Evolutionary conservation across 2,888 invertebrate genomes (phyloP).

Genomic region (Andrena flavipes): DNA sequence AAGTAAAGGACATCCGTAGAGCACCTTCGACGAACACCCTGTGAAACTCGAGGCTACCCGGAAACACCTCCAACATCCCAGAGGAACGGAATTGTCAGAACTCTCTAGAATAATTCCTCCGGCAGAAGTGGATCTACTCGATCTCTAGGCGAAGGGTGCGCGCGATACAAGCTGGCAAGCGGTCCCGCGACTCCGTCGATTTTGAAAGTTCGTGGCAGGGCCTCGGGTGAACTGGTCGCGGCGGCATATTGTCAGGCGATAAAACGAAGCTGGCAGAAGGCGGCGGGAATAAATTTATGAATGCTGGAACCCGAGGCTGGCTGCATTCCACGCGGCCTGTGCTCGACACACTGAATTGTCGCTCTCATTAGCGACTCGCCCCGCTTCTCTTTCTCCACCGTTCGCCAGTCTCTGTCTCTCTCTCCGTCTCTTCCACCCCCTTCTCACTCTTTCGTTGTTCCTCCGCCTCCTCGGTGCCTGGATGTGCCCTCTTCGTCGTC

Average conservation of each 20-base stretch:
- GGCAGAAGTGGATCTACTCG: not conserved
- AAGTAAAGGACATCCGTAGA: no score
- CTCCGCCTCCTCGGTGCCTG: conserved; percentile 3
- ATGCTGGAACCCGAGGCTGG: conserved; percentile 78
- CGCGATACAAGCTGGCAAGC: not conserved
- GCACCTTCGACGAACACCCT: no score
- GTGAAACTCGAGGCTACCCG: no score
- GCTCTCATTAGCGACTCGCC: conserved; percentile 81
- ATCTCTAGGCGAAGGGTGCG: not conserved
- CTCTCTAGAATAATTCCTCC: not conserved
- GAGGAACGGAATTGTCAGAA: no score
- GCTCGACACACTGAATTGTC: conserved; percentile 82
- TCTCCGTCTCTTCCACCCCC: conserved; percentile 15
- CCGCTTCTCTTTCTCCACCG: conserved; percentile 63
- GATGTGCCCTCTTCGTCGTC: conserved; percentile 2
- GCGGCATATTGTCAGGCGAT: conserved; percentile 80
- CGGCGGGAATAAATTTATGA: conserved; percentile 82
- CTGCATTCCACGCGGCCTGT: conserved; percentile 81
- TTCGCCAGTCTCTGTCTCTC: conserved; percentile 40
- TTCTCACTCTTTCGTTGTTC: not conserved
- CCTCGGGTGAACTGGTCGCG: conserved; percentile 63
- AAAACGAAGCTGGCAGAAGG: conserved; percentile 79
- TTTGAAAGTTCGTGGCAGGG: conserved; percentile 66
- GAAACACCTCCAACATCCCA: no score
- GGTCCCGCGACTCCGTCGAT: conserved; percentile 49